A percentile compares a stretch with the other conserved stretches of the same genome.
Conservation (phyloP, 2,888 invertebrate species). For the Noctua janthe region DNA sequence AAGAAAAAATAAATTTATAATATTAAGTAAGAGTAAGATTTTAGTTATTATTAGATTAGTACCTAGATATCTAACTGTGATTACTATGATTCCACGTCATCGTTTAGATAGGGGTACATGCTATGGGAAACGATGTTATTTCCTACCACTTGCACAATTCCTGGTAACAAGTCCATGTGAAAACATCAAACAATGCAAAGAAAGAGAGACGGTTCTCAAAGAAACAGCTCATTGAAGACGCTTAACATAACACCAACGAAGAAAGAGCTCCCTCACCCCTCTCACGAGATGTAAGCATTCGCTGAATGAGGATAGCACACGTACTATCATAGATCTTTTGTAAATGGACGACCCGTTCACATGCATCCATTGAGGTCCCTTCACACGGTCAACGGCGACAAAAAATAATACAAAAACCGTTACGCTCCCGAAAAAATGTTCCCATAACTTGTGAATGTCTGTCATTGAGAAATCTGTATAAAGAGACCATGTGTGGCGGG, state of each 20-base stretch:
- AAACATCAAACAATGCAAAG: constrained; percentile 81
- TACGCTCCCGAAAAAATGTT: constrained; percentile 88
- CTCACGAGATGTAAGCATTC: constrained; percentile 40
- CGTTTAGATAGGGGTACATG: background rate
- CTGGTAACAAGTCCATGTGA: constrained; percentile 81
- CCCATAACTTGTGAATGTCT: constrained; percentile 87
- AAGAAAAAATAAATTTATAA: too few relatives aligned
- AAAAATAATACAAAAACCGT: constrained; percentile 90
- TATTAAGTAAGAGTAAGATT: too few relatives aligned
- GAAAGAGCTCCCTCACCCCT: constrained; percentile 73
- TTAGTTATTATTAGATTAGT: background rate
- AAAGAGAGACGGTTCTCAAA: constrained; percentile 81
- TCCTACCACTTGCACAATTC: constrained; percentile 71
- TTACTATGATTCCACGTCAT: background rate
- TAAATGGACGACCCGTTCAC: constrained; percentile 79
- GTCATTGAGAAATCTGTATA: constrained; percentile 85
- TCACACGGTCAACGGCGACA: constrained; percentile 89
- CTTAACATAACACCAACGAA: constrained; percentile 73
- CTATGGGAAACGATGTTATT: constrained; percentile 43
- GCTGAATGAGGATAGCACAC: constrained; percentile 58
- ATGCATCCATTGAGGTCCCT: constrained; percentile 88
- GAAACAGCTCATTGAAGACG: constrained; percentile 86
- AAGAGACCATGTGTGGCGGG: constrained; percentile 69
- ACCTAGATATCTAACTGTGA: background rate
- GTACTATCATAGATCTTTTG: constrained; percentile 73